Percentiles rank a stretch among this genome's conserved stretches.
These are phyloP conservation scores for Gastracanthus pulcherrimus DNA, from an alignment of 2,888 invertebrate species.

Conservation along the genomic window DNA sequence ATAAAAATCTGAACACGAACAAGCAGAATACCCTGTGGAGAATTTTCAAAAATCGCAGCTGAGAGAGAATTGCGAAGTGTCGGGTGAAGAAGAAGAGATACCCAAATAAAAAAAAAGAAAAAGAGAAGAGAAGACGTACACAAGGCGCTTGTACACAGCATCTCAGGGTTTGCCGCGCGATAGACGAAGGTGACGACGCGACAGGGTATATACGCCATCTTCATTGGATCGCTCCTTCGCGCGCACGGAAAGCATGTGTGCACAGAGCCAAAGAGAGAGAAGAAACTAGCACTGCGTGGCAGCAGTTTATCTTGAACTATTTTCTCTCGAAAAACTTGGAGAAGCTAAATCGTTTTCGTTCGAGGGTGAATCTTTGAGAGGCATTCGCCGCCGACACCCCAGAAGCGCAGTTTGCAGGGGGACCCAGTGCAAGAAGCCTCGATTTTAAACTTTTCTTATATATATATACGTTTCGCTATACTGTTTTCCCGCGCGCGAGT, in stretches of 20 bases:
- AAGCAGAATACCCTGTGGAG: no score
- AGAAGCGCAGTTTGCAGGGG: slow-evolving; percentile 7
- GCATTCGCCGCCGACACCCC: neutral
- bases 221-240: slow-evolving; percentile 8
- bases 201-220: neutral
- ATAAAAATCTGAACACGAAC: no score
- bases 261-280: neutral
- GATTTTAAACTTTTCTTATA: slow-evolving; percentile 33
- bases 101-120: no score
- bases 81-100: no score
- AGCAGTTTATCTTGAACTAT: slow-evolving; percentile 40
- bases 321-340: slow-evolving; percentile 21
- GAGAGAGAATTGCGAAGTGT: no score
- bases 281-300: neutral
- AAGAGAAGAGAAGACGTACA: no score
- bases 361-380: slow-evolving; percentile 7
- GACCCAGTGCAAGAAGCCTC: neutral
- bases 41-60: no score
- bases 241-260: neutral
- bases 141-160: neutral
- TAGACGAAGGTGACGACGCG: neutral
- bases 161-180: neutral
- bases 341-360: slow-evolving; percentile 31
- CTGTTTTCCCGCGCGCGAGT: neutral
- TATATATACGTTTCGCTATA: neutral